Percentiles rank a stretch among this genome's conserved stretches.
These are phyloP conservation scores for Cryptomyrus ogoouensis DNA, from an alignment of 2,113 vertebrate genomes.

Conservation along the genomic window DNA sequence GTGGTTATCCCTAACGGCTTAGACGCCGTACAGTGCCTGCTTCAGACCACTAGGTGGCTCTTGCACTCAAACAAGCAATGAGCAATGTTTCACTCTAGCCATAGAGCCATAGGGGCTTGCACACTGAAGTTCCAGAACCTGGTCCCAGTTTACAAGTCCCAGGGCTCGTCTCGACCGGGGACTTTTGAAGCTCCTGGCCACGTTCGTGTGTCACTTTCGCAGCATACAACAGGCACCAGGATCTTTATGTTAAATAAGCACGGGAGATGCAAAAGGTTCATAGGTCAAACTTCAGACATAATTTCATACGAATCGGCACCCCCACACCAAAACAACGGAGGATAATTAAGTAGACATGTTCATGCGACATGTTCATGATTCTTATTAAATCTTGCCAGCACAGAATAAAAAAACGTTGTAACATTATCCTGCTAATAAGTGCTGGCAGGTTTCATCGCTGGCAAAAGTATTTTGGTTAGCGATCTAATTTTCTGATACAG, in stretches of 20 bases:
- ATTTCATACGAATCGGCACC: no score
- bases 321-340: no score
- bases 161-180: background rate
- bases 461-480: background rate
- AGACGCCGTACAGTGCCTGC: background rate
- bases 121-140: background rate
- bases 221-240: background rate
- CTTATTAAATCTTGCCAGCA: background rate
- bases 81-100: background rate
- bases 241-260: background rate
- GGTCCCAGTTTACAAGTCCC: background rate
- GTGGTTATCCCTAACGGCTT: conserved; percentile 20
- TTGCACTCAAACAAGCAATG: background rate
- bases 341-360: no score
- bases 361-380: background rate
- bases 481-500: background rate
- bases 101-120: background rate
- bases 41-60: conserved; percentile 37
- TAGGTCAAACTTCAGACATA: no score
- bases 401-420: background rate
- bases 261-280: background rate
- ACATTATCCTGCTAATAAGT: background rate
- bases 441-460: background rate
- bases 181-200: background rate
- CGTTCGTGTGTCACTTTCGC: background rate